Evolutionary conservation across 2,888 invertebrate genomes (phyloP), one percentile per base, ranked within the genome.

Genomic region (Xanthorhoe designata): DNA sequence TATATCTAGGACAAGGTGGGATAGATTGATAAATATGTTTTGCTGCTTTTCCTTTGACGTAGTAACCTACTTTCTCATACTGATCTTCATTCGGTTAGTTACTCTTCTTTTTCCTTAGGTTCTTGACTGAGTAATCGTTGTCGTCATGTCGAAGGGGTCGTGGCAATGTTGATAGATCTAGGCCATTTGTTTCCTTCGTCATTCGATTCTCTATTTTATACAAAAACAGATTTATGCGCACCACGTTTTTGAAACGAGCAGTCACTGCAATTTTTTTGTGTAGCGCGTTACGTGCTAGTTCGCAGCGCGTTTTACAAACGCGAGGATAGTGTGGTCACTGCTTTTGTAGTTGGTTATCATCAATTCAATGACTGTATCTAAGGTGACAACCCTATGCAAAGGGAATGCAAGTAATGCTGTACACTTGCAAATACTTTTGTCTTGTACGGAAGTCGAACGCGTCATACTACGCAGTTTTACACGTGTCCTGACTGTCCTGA

Each of bases 381-480:
- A 49, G 8, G 15, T 32, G 49, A 29, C 49, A 38, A 35, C 35
- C 50, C 58, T 35, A 35, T 19, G 0, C 32, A 18, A 17, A 38
- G 13, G 19, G 50, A 38, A 59, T 59, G 38, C 42, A 50, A 17
- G 54, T 38, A 49, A 57, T 57, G 32, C 32, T 32, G 49, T 32
- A 58, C 58, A 13, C 32, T 32, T 50, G 17, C 49, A 49, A 49
- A 42, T 38, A 50, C 59, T 59, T 51, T 59, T 59, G 59, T 59
- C 51, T 59, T 24, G 38, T 51, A 24, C 59, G 59, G 59, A 59
- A 59, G 42, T 42, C 32, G 35, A 59, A 59, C 51, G 38, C 59
- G 38, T 59, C 51, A 59, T 15, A 59, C 59, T 51, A 42, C 59
- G 59, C 59, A 42, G 58, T 58, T 10, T 19, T 15, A 18, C 17